phyloP scores from a whole-genome alignment of 2,113 vertebrate genomes.

The Myiopsitta monachus region DNA sequence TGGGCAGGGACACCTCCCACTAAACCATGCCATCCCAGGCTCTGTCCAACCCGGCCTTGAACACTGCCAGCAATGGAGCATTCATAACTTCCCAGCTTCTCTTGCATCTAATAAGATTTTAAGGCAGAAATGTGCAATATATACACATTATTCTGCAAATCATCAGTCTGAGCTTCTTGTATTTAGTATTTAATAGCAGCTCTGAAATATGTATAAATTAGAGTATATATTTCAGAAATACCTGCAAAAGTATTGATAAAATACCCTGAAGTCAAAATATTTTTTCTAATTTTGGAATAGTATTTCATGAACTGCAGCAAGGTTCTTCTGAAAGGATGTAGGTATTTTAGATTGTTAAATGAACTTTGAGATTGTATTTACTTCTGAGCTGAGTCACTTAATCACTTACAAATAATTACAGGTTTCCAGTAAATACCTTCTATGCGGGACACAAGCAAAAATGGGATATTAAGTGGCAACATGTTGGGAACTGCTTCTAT shows the following conservation, averaged over 20 bases:
- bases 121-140: neutral
- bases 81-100: too few relatives aligned
- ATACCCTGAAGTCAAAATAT: neutral
- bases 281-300: neutral
- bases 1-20: too few relatives aligned
- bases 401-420: neutral
- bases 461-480: neutral
- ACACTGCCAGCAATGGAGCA: too few relatives aligned
- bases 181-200: neutral
- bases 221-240: neutral
- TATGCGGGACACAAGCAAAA: neutral
- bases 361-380: neutral
- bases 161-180: neutral
- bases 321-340: neutral
- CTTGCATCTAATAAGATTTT: neutral
- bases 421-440: neutral
- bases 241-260: neutral
- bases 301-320: neutral
- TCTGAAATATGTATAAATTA: neutral
- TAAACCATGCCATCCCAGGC: too few relatives aligned
- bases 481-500: neutral
- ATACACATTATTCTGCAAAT: neutral
- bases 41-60: too few relatives aligned
- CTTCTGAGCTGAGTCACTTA: neutral
- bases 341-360: neutral